Base-by-base conservation (phyloP, 2,888 invertebrate genomes). In the Invenusta paracnida region DNA sequence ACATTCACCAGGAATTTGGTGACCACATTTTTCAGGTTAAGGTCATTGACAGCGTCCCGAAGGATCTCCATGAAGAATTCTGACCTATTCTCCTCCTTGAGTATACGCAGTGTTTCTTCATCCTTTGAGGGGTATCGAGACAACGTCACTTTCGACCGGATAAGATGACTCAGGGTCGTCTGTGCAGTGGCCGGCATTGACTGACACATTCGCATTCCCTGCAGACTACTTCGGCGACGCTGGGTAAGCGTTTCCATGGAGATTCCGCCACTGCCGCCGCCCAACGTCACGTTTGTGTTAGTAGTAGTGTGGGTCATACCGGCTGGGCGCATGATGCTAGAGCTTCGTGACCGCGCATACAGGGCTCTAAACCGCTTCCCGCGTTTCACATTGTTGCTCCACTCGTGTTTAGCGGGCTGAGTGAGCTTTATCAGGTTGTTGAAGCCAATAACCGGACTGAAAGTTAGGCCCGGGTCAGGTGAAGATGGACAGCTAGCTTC, bases 41-140 rank as follows among this genome's bases (percentile, higher is more conserved):
- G 90, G 88, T 93, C 93, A 83, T 92, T 92, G 30, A 93, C 92
- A 83, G 93, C 92, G 88, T 93, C 93, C 87, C 93, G 91, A 29
- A 93, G 92, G 87, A 92, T 92, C 88, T 92, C 92, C 87, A 93
- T 90, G 88, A 93, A 92, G 89, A 93, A 93, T 87, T 92, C 92
- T 30, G 91, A 88, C 88, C 93, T 93, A 87, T 92, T 92, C 23
- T 87, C 86, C 85, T 89, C 88, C 30, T 90, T 87, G 67, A 91
- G 87, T 84, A 90, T 90, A n/a, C 90, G 88, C 88, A 93, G 93
- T 81, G 91, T 89, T 83, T 92, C 91, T 81, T 92, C 90, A 88
- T 92, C 92, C 85, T 92, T 92, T 86, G 92, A 92, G 13, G 92
- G 92, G 88, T 92, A 92, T 81, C 92, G 90, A 0, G 93, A 93